These are phyloP conservation scores for Neosilurus mollespiculum DNA, from an alignment of 2,797 vertebrate genomes.

Conservation along the genomic window DNA sequence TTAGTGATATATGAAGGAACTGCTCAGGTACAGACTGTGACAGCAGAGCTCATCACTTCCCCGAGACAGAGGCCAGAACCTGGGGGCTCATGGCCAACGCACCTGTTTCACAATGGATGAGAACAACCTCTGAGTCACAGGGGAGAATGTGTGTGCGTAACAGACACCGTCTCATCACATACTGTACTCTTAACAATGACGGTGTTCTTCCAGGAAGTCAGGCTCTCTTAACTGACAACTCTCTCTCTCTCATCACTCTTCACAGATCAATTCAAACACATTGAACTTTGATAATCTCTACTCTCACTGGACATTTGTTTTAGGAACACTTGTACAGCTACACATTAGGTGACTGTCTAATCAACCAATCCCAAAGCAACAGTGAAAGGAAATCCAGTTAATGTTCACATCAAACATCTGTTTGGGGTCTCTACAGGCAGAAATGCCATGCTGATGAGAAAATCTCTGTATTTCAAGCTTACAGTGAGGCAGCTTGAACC, in stretches of 20 bases:
- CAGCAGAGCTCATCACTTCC: conserved; percentile 20
- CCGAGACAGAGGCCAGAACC: conserved; percentile 29
- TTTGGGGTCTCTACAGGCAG: neutral
- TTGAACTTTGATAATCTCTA: neutral
- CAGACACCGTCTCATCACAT: conserved; percentile 41
- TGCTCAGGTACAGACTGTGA: neutral
- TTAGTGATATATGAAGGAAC: neutral
- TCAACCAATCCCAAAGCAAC: neutral
- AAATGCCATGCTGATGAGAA: neutral
- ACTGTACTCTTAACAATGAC: conserved; percentile 36
- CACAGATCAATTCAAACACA: neutral
- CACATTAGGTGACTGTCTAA: neutral
- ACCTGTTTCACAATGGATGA: conserved; percentile 51
- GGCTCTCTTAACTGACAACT: neutral
- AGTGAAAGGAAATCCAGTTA: neutral
- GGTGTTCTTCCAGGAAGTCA: conserved; percentile 28
- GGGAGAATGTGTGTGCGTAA: conserved; percentile 37
- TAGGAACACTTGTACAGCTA: neutral
- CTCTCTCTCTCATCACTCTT: neutral
- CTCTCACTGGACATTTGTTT: neutral
- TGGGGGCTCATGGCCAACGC: conserved; percentile 28
- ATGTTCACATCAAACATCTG: neutral
- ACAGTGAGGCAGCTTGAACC: too few relatives aligned
- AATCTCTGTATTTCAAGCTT: neutral
- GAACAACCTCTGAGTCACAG: conserved; percentile 39